Conservation (phyloP, 2,113 vertebrate species). For the Zosterops hypoxanthus region DNA sequence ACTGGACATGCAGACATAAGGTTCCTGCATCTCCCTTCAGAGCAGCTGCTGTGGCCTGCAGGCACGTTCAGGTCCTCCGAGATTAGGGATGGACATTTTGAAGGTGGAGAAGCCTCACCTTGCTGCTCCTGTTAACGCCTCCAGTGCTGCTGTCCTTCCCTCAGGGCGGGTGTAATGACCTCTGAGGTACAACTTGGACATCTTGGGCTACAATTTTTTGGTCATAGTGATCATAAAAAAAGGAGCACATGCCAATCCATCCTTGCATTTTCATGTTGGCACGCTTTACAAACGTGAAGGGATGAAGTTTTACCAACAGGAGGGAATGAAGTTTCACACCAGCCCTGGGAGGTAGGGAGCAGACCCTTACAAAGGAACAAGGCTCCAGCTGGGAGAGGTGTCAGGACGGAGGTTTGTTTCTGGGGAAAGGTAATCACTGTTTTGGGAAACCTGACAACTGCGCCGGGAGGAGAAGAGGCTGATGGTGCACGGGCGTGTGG, state of each 20-base stretch:
- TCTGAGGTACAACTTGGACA: not conserved
- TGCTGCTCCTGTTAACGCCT: not conserved
- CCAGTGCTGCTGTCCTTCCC: not conserved
- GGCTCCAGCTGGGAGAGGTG: not conserved
- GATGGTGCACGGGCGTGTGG: not conserved
- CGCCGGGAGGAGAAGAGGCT: not conserved
- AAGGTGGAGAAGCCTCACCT: not conserved
- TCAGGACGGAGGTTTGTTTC: not conserved
- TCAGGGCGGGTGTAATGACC: not conserved
- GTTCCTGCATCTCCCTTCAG: not conserved
- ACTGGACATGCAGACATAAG: not conserved
- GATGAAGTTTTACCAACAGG: not conserved
- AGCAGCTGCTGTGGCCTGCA: not conserved
- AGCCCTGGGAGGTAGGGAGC: not conserved
- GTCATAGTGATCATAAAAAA: not conserved
- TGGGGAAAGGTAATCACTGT: slow-evolving; percentile 20
- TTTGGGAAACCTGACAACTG: slow-evolving; percentile 34
- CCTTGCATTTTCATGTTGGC: not conserved
- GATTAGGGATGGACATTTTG: not conserved
- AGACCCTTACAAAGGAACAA: not conserved
- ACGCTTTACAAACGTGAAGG: not conserved
- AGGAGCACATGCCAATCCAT: accelerated
- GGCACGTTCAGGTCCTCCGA: not conserved
- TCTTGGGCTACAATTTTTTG: not conserved
- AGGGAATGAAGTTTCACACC: not conserved